phyloP scores from a whole-genome alignment of 2,797 vertebrate species.

The Brachyrhaphis roseni region DNA sequence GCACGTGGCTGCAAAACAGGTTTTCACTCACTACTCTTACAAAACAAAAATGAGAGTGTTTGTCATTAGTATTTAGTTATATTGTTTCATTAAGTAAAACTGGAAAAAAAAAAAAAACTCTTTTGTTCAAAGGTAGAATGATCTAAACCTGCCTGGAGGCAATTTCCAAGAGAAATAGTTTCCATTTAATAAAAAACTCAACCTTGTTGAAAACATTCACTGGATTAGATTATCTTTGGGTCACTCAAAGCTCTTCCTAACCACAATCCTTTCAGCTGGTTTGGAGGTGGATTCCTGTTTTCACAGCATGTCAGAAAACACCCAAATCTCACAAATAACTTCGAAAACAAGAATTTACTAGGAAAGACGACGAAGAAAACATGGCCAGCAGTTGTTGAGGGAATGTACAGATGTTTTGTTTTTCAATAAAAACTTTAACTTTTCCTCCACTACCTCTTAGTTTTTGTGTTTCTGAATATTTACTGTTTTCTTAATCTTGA shows the following conservation, averaged over 20 bases:
- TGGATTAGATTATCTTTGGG: slow-evolving; percentile 33
- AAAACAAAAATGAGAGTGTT: slow-evolving; percentile 16
- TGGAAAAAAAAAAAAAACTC: slow-evolving; percentile 20
- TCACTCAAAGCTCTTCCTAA: slow-evolving; percentile 44
- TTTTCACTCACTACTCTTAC: slow-evolving; percentile 3
- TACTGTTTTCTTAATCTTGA: neutral
- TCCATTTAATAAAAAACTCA: slow-evolving; percentile 42
- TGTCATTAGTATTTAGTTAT: slow-evolving; percentile 22
- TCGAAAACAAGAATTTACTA: slow-evolving; percentile 47
- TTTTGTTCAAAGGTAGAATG: slow-evolving; percentile 51
- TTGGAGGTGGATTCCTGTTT: slow-evolving; percentile 55
- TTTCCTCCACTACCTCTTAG: neutral
- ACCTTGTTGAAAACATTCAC: slow-evolving; percentile 45
- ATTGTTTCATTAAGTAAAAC: slow-evolving; percentile 26
- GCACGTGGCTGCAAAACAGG: neutral
- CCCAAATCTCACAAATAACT: slow-evolving; percentile 45
- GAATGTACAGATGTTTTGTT: slow-evolving; percentile 17
- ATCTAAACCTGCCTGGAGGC: slow-evolving; percentile 54
- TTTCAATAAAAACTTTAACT: neutral
- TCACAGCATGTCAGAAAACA: slow-evolving; percentile 53
- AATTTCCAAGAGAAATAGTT: slow-evolving; percentile 63
- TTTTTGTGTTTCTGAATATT: neutral
- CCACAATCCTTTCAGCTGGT: slow-evolving; percentile 68
- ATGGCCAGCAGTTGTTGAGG: slow-evolving; percentile 5
- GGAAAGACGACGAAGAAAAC: slow-evolving; percentile 35